Percentiles rank a stretch among this genome's conserved stretches.
phyloP scores from a whole-genome alignment of 2,113 vertebrate species.

The Trogon surrucura region DNA sequence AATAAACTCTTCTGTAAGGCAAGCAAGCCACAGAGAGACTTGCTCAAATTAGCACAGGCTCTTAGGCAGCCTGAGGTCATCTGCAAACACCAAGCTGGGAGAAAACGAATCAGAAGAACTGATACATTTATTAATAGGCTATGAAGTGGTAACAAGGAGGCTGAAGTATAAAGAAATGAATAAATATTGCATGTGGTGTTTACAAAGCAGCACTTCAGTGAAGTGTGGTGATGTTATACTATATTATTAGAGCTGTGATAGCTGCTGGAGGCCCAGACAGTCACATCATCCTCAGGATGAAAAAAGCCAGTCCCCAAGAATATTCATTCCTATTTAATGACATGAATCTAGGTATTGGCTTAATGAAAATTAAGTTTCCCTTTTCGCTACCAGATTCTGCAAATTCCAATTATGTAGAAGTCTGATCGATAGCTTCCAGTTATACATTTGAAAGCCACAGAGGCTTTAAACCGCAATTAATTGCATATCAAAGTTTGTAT shows the following conservation, averaged over 20 bases:
- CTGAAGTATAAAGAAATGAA: constrained; percentile 32
- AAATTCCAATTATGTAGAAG: not conserved
- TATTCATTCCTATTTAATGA: not conserved
- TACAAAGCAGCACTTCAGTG: constrained; percentile 12
- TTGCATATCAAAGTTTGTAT: not conserved
- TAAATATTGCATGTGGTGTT: constrained; percentile 52
- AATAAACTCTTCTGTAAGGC: not conserved
- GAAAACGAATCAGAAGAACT: not conserved
- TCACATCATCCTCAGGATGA: not conserved
- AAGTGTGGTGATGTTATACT: not conserved
- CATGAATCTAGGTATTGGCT: not conserved
- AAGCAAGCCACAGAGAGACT: not conserved
- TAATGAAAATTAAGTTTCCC: not conserved
- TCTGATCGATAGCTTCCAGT: not conserved
- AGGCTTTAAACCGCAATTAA: not conserved
- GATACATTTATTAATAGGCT: constrained; percentile 53
- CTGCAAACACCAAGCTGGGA: constrained; percentile 6
- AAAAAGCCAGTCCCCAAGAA: not conserved
- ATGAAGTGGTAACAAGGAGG: constrained; percentile 33
- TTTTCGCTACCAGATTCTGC: not conserved
- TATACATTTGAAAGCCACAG: not conserved
- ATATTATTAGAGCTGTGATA: not conserved
- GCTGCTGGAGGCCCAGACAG: constrained; percentile 3
- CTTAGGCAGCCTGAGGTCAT: constrained; percentile 26
- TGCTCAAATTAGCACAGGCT: not conserved